phyloP scores from a whole-genome alignment of 92 coral and sea anemone species.

The Actinostola sp. region DNA sequence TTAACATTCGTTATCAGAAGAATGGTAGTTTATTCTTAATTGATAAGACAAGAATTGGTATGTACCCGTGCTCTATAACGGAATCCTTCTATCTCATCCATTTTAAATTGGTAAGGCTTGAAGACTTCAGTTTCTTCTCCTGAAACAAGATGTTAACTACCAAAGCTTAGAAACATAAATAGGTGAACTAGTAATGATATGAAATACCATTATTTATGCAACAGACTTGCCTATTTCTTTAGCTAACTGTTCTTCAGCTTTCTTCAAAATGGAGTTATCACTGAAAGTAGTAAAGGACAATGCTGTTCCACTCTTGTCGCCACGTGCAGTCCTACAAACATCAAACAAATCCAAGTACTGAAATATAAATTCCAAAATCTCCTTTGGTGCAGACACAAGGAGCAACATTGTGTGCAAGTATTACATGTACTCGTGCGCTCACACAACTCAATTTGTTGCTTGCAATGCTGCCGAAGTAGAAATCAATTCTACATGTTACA shows the following conservation, averaged over 20 bases:
- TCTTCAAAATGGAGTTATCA: constrained; percentile 57
- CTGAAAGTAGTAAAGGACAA: constrained; percentile 79
- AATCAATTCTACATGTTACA: too few species aligned
- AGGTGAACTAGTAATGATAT: not conserved
- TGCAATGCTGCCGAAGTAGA: too few species aligned
- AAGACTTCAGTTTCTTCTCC: constrained; percentile 74
- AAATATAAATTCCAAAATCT: not conserved
- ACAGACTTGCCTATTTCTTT: constrained; percentile 57
- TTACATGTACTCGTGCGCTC: not conserved
- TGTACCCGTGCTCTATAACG: constrained; percentile 88
- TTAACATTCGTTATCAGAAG: too few species aligned
- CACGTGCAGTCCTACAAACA: constrained; percentile 85
- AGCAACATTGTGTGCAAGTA: not conserved
- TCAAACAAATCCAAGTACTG: not conserved
- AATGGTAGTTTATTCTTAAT: not conserved
- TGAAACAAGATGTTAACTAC: not conserved
- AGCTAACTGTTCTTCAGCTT: constrained; percentile 76
- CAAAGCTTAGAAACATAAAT: not conserved
- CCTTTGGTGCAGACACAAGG: not conserved
- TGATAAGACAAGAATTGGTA: not conserved
- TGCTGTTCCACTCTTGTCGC: constrained; percentile 91
- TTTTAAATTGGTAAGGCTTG: constrained; percentile 89
- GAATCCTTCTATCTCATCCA: constrained; percentile 99
- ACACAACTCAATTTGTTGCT: not conserved
- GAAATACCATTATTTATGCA: not conserved